A percentile compares a stretch with the other conserved stretches of the same genome.
phyloP scores from a whole-genome alignment of 2,113 vertebrate genomes.

The Notarius quadriscutis region DNA sequence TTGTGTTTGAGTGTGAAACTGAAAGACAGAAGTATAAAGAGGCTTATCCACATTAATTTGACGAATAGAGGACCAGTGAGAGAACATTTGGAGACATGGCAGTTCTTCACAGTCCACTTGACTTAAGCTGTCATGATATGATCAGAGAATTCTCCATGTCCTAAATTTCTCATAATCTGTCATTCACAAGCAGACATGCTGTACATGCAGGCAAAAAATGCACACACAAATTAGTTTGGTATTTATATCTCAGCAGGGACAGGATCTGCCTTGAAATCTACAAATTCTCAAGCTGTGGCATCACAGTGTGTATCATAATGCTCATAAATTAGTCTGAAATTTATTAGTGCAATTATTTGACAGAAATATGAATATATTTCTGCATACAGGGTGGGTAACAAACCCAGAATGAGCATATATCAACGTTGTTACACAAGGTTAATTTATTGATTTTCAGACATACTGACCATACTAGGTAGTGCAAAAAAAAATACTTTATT shows the following conservation, averaged over 20 bases:
- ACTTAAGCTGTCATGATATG: conserved; percentile 53
- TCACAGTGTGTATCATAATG: conserved; percentile 19
- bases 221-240: conserved; percentile 31
- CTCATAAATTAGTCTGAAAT: conserved; percentile 3
- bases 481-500: neutral
- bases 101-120: conserved; percentile 55
- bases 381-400: neutral
- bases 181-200: conserved; percentile 33
- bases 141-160: conserved; percentile 47
- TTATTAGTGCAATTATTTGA: neutral
- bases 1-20: conserved; percentile 44
- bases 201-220: conserved; percentile 8
- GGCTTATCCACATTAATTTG: conserved; percentile 33
- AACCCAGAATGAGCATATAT: neutral
- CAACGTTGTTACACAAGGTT: neutral
- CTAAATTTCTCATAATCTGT: conserved; percentile 50
- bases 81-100: conserved; percentile 44
- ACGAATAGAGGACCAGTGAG: conserved; percentile 42
- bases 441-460: neutral
- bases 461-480: neutral
- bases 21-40: conserved; percentile 47
- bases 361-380: conserved; percentile 12
- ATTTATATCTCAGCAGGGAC: conserved; percentile 34
- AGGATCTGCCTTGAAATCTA: conserved; percentile 21
- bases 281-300: conserved; percentile 15